These are phyloP conservation scores for Cephalotes varians DNA, from an alignment of 2,888 invertebrate genomes.

Conservation along the genomic window DNA sequence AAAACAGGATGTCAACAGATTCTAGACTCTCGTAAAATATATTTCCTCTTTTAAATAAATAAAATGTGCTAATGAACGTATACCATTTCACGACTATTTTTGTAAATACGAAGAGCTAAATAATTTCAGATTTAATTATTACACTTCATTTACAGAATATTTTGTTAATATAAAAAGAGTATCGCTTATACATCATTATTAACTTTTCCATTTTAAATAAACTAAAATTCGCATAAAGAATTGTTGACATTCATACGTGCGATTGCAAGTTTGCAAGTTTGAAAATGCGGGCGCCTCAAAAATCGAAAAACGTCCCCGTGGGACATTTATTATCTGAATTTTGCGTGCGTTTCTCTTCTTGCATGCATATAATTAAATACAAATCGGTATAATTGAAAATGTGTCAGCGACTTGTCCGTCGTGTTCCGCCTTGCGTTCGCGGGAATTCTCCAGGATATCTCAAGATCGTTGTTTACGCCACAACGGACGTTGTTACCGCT, in stretches of 20 bases:
- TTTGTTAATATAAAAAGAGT: background rate
- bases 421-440: slow-evolving; percentile 3
- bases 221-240: background rate
- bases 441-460: background rate
- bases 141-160: slow-evolving; percentile 3
- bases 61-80: background rate
- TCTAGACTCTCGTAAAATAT: background rate
- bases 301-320: background rate
- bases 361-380: background rate
- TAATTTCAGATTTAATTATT: slow-evolving; percentile 9
- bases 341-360: background rate
- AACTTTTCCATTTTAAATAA: background rate
- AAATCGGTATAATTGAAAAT: slow-evolving; percentile 4
- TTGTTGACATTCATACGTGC: background rate
- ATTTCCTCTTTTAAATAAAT: slow-evolving; percentile 5
- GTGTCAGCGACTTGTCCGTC: slow-evolving; percentile 27
- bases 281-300: background rate
- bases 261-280: background rate
- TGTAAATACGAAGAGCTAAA: background rate
- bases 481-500: slow-evolving; percentile 1
- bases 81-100: background rate
- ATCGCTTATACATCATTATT: background rate
- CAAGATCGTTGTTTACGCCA: slow-evolving; percentile 16
- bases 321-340: background rate
- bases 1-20: background rate